Evolutionary conservation across 2,797 vertebrate species (phyloP).

Genomic region (Pipistrellus kuhlii): DNA sequence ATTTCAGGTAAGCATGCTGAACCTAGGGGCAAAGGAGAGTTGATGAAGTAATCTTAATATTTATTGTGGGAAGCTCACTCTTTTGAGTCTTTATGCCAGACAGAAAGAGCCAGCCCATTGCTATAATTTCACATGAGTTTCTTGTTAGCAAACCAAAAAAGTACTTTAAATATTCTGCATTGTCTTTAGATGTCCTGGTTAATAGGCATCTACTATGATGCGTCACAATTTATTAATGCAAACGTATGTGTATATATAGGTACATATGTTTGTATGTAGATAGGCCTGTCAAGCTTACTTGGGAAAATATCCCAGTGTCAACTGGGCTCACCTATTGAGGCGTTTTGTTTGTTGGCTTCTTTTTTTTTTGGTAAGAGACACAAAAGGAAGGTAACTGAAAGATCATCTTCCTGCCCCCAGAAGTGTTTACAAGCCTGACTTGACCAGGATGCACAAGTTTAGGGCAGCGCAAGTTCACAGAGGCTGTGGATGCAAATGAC

Average conservation of each 20-base stretch:
- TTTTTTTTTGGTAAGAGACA: slow-evolving; percentile 2
- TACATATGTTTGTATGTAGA: not conserved
- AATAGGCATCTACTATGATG: slow-evolving; percentile 2
- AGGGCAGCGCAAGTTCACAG: not conserved
- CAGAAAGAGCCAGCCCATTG: not conserved
- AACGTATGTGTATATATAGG: not conserved
- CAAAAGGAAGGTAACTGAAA: slow-evolving; percentile 23
- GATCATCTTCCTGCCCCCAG: not conserved
- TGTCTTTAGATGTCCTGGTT: slow-evolving; percentile 4
- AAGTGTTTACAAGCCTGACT: not conserved
- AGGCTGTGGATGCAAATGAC: not conserved
- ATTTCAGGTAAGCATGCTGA: not conserved
- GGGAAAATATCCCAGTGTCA: slow-evolving; percentile 3
- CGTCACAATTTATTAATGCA: not conserved
- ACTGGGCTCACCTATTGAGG: not conserved
- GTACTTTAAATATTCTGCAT: not conserved
- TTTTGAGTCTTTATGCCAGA: slow-evolving; percentile 9
- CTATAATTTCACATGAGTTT: slow-evolving; percentile 30
- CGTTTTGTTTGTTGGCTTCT: not conserved
- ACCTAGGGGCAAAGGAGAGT: not conserved
- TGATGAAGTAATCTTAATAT: not conserved
- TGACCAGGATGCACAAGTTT: not conserved
- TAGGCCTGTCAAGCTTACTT: not conserved
- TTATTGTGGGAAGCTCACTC: not conserved
- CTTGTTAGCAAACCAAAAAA: slow-evolving; percentile 9